Evolutionary conservation across 2,797 vertebrate genomes (phyloP), one percentile per base, ranked within the genome.

Genomic region (Aselliscus stoliczkanus): DNA sequence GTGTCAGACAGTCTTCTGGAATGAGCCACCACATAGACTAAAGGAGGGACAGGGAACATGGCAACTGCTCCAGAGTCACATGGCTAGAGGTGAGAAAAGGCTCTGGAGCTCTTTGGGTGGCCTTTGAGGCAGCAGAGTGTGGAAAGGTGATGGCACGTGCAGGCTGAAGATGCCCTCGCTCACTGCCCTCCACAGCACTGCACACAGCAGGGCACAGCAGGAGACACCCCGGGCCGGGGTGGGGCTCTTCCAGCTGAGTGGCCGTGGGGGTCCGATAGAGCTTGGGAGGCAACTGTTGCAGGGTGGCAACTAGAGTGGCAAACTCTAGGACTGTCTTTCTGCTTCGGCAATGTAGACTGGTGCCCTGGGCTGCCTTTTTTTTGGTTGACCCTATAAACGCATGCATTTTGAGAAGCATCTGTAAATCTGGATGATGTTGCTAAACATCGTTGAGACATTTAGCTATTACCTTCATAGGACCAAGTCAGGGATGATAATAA

Each of bases 351-450:
- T 39, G 34, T 42, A 75, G 56, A 84, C 50, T 34, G 31, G n/a
- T 83, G 23, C 31, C 34, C 21, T 75, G 58, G 77, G 15, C 20
- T 23, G 13, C 60, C 52, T 76, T 72, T 25, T 42, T 72, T 50
- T 42, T 81, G 17, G 70, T 44, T 42, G 20, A 42, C 9, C 10
- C 47, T 56, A 23, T 83, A 62, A 79, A 31, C 42, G n/a, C 34
- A 17, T 92, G 56, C n/a, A 87, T 90, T 95, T 84, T 69, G 82
- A 92, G 65, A 50, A 88, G 23, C 9, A 70, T 80, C 52, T 90
- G 1, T 93, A 84, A 87, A 87, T 93, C 37, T 93, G 42, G 54
- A 88, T 94, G 62, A 81, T 10, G n/a, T 34, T 82, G 64, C 42
- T 85, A 34, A 86, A 65, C 52, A 54, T 39, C 94, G 94, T 91